Conservation (phyloP, 2,113 vertebrate species). For the Riparia riparia region DNA sequence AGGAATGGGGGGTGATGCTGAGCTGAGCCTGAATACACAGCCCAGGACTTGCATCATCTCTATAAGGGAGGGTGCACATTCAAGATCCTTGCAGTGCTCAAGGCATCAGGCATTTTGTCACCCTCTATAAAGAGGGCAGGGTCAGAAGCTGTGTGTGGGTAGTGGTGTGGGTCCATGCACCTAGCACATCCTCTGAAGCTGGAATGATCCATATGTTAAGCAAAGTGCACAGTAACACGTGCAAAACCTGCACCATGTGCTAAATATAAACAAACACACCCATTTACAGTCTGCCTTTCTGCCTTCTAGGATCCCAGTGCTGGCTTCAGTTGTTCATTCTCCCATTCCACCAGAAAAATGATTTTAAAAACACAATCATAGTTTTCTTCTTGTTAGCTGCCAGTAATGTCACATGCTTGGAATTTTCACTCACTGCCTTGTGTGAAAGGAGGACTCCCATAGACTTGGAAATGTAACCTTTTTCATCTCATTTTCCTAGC, state of each 20-base stretch:
- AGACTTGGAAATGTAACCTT: background rate
- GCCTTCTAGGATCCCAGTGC: background rate
- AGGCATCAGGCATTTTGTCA: background rate
- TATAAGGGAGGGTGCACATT: fast-evolving
- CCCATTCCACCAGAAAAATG: background rate
- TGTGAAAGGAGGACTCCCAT: background rate
- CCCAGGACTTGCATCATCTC: background rate
- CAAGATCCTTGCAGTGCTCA: background rate
- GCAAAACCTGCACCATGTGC: background rate
- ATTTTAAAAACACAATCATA: background rate
- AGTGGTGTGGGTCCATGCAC: background rate
- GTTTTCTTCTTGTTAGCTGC: background rate
- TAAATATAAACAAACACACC: background rate
- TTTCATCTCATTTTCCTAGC: background rate
- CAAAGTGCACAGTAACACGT: background rate
- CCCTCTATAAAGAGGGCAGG: background rate
- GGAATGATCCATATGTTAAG: background rate
- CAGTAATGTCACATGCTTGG: background rate
- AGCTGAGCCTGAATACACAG: fast-evolving
- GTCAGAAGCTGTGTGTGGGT: background rate
- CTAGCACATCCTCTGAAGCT: background rate
- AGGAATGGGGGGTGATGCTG: fast-evolving
- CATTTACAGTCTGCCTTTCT: background rate
- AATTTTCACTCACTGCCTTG: background rate
- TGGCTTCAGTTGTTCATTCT: fast-evolving